Percentiles rank a stretch among this genome's conserved stretches.
Evolutionary conservation across 1,140 invertebrate genomes (phyloP).

Genomic region (Chironomus striatipennis): DNA sequence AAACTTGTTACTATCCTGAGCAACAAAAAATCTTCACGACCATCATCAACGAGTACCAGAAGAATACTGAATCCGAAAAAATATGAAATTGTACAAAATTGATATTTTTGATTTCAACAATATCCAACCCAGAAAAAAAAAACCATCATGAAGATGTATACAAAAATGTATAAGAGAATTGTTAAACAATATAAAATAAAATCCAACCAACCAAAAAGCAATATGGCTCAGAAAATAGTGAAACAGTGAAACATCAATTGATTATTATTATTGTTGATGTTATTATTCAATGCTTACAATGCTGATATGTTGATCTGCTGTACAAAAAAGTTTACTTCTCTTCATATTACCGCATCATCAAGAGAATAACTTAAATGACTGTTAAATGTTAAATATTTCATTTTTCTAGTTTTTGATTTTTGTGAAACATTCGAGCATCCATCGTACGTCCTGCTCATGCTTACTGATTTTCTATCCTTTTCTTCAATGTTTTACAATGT

Average conservation of each 20-base stretch:
- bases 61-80: constrained; percentile 19
- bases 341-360: not conserved
- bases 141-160: constrained; percentile 19
- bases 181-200: constrained; percentile 21
- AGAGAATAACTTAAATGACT: constrained; percentile 8
- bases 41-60: constrained; percentile 18
- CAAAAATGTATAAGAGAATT: constrained; percentile 18
- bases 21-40: not conserved
- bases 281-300: not conserved
- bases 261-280: constrained; percentile 20
- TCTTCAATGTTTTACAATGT: not conserved
- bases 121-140: constrained; percentile 21
- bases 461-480: not conserved
- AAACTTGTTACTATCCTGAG: not conserved
- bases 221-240: constrained; percentile 6
- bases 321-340: not conserved
- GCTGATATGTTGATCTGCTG: not conserved
- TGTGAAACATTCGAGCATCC: not conserved
- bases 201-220: constrained; percentile 20
- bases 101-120: constrained; percentile 21
- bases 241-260: constrained; percentile 18
- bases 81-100: constrained; percentile 21
- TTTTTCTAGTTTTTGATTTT: not conserved
- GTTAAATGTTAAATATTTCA: constrained; percentile 7
- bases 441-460: not conserved